Conservation (phyloP, 2,888 invertebrate species). For the Beris chalybata region DNA sequence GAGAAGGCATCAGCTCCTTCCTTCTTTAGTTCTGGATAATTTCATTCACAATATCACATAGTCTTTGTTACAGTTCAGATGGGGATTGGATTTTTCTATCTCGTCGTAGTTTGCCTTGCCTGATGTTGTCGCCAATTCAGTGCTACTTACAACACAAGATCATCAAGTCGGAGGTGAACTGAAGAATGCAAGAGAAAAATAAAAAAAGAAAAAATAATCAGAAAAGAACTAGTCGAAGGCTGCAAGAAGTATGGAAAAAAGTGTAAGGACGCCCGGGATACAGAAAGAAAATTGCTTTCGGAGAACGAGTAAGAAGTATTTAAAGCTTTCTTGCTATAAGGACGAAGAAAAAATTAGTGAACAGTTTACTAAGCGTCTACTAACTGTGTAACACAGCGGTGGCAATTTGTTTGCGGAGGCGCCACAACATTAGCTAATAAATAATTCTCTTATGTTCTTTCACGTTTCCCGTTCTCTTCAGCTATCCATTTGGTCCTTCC, state of each 20-base stretch:
- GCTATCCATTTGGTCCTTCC: no score
- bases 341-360: background rate
- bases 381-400: constrained; percentile 6
- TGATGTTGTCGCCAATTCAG: constrained; percentile 25
- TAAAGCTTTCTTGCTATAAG: background rate
- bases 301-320: background rate
- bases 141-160: constrained; percentile 8
- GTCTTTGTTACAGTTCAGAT: background rate
- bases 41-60: background rate
- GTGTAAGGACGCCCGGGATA: background rate
- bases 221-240: constrained; percentile 1
- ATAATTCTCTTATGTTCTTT: constrained; percentile 21
- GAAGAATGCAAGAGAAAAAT: constrained; percentile 6
- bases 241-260: background rate
- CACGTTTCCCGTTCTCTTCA: no score
- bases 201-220: background rate
- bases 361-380: background rate
- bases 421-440: constrained; percentile 36
- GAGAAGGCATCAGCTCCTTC: background rate
- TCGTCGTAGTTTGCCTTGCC: no score
- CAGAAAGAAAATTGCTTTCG: background rate
- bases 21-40: constrained; percentile 11
- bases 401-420: constrained; percentile 36
- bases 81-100: background rate
- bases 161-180: constrained; percentile 5